A percentile compares a stretch with the other conserved stretches of the same genome.
These are phyloP conservation scores for Mizuhopecten yessoensis DNA, from an alignment of 1,140 invertebrate genomes.

Conservation along the genomic window DNA sequence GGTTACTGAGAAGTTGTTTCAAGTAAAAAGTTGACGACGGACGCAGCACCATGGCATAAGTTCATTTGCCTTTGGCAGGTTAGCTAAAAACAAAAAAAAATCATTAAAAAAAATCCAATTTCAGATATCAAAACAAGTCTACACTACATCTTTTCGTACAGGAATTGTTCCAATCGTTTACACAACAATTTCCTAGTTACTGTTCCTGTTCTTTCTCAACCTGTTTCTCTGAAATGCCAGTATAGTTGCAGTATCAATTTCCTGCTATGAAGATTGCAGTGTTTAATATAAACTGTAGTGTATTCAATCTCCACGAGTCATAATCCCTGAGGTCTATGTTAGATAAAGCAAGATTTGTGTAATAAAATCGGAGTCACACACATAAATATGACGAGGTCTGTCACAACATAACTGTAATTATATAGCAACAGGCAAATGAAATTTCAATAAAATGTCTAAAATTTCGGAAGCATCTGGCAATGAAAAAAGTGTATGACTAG, in stretches of 20 bases:
- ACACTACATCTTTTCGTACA: too few relatives aligned
- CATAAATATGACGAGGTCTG: slow-evolving; percentile 3
- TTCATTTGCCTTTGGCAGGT: too few relatives aligned
- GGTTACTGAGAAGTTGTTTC: too few relatives aligned
- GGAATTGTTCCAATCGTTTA: too few relatives aligned
- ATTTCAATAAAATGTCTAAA: background rate
- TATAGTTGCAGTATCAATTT: background rate
- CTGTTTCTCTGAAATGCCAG: too few relatives aligned
- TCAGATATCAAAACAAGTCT: too few relatives aligned
- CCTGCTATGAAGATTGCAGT: background rate
- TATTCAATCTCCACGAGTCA: background rate
- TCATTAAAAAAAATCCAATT: too few relatives aligned
- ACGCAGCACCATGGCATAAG: too few relatives aligned
- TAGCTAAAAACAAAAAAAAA: too few relatives aligned
- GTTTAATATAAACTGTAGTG: background rate
- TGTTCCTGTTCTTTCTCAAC: too few relatives aligned
- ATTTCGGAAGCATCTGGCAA: background rate
- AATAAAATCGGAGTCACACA: background rate
- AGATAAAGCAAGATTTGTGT: background rate
- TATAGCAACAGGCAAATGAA: background rate
- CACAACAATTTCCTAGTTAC: too few relatives aligned
- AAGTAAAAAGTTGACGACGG: too few relatives aligned
- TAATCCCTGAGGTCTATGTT: background rate
- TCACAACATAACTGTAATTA: background rate
- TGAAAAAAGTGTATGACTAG: background rate